Evolutionary conservation across 1,140 invertebrate genomes (phyloP), one percentile per base, ranked within the genome.

Genomic region (Sarcophaga peregrina): DNA sequence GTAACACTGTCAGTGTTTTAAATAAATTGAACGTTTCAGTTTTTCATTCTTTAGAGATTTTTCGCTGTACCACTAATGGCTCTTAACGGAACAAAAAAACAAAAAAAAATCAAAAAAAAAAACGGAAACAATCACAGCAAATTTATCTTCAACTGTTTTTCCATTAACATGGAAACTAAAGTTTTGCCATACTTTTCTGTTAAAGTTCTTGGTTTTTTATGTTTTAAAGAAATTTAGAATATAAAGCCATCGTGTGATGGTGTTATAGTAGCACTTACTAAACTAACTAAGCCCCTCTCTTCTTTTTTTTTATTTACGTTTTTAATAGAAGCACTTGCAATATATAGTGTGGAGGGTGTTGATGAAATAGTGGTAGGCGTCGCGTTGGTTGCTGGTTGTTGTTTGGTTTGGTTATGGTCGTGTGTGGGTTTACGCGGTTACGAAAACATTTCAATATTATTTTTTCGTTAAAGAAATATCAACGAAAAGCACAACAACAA

Each of bases 371-470:
- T 20, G 62, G 62, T 20, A 8, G 25, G 25, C 25, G 25, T 37
- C 4, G 4, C 25, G 25, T 37, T 37, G 25, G 1, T 37, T 37
- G 25, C 1, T 4, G 25, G 25, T 37, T 37, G 25, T 37, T 37
- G 25, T 37, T 37, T 4, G 25, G 25, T 37, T 37, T 37, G 25
- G 17, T 68, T 68, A 68, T 78, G 75, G 45, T n/a, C 25, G 48
- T 17, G 75, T 78, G 47, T 48, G 9, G 75, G 75, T 78, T 78
- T 20, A 48, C 75, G 48, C 48, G 75, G 75, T 78, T 78, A 46
- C 50, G n/a, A 78, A 50, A 78, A n/a, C 50, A 78, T 78, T 78
- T 78, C 75, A 78, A 78, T 78, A 50, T 50, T 52, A 50, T 78
- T 78, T 37, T 37, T 52, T 50, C 17, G 75, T n/a, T 78, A 50